Conservation (phyloP, 2,797 vertebrate species). For the Lithobates sylvaticus region DNA sequence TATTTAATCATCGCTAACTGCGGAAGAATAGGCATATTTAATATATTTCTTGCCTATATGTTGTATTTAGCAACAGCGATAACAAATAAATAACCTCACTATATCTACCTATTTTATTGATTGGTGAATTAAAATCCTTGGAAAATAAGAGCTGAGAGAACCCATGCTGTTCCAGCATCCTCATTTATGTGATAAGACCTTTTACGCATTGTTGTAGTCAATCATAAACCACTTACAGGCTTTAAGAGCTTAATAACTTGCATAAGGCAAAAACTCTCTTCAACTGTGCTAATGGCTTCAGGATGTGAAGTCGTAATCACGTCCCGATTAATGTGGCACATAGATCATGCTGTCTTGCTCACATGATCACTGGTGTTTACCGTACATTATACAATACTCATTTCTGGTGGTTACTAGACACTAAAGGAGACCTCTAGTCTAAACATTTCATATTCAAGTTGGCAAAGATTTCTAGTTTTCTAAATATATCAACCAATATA, state of each 20-base stretch:
- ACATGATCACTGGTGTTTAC: too few relatives aligned
- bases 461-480: too few relatives aligned
- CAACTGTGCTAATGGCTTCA: constrained; percentile 2
- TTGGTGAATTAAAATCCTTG: background rate
- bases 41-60: background rate
- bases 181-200: constrained; percentile 37
- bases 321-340: background rate
- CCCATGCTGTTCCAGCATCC: background rate
- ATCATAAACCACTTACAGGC: constrained; percentile 42
- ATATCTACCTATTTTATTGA: too few relatives aligned
- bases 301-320: background rate
- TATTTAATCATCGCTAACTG: background rate
- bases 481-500: too few relatives aligned
- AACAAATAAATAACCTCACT: too few relatives aligned
- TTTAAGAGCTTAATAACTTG: constrained; percentile 17
- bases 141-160: background rate
- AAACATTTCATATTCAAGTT: too few relatives aligned
- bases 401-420: too few relatives aligned
- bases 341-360: too few relatives aligned
- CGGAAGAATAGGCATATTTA: constrained; percentile 8
- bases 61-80: too few relatives aligned
- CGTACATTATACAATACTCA: too few relatives aligned
- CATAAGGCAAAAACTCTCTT: constrained; percentile 24
- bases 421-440: too few relatives aligned
- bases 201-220: constrained; percentile 31